A percentile compares a stretch with the other conserved stretches of the same genome.
phyloP scores from a whole-genome alignment of 1,140 invertebrate species.

The Camponotus floridanus region DNA sequence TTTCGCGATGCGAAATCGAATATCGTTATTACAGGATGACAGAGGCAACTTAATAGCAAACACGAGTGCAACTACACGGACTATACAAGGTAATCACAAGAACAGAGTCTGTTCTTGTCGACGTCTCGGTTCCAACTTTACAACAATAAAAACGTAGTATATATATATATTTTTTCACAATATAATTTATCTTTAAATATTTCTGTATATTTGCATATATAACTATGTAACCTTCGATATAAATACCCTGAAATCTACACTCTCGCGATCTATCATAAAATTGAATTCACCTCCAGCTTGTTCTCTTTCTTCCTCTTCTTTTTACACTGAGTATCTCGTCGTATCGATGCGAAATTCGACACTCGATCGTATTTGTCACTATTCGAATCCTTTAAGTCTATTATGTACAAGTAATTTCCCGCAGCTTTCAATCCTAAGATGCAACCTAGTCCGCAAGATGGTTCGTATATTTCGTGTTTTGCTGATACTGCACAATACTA shows the following conservation, averaged over 20 bases:
- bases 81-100: conserved; percentile 41
- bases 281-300: conserved; percentile 30
- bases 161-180: conserved; percentile 68
- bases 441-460: conserved; percentile 19
- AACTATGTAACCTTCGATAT: conserved; percentile 76
- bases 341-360: conserved; percentile 41
- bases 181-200: conserved; percentile 75
- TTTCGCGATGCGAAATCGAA: conserved; percentile 15
- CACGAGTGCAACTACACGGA: conserved; percentile 25
- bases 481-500: background rate
- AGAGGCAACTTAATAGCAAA: conserved; percentile 44
- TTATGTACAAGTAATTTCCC: conserved; percentile 69
- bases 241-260: conserved; percentile 79
- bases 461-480: conserved; percentile 1
- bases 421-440: conserved; percentile 18
- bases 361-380: conserved; percentile 1
- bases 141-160: conserved; percentile 76
- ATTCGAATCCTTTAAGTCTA: conserved; percentile 64
- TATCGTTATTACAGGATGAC: conserved; percentile 1
- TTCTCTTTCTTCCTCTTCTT: background rate
- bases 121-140: conserved; percentile 60
- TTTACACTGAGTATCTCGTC: conserved; percentile 50
- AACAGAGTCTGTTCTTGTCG: conserved; percentile 35
- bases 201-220: conserved; percentile 71
- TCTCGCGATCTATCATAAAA: conserved; percentile 64